These are phyloP conservation scores for Macrocentrus cingulum DNA, from an alignment of 1,140 invertebrate species.

Conservation along the genomic window DNA sequence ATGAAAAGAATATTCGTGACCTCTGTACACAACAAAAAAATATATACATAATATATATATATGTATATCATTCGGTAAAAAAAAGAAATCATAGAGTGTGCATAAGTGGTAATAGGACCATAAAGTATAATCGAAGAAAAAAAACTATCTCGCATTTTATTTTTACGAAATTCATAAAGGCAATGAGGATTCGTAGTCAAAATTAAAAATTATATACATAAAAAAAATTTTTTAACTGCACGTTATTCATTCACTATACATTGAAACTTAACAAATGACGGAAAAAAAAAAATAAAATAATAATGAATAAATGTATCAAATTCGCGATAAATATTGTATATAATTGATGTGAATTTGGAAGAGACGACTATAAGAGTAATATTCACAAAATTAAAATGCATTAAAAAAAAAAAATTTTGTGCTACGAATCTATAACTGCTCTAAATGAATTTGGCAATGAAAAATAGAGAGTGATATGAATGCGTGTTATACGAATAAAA, in stretches of 20 bases:
- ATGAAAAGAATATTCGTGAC: slow-evolving; percentile 38
- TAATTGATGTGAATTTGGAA: slow-evolving; percentile 8
- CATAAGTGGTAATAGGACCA: slow-evolving; percentile 37
- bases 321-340: slow-evolving; percentile 13
- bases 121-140: slow-evolving; percentile 26
- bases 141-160: slow-evolving; percentile 45
- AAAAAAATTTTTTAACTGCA: neutral
- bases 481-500: slow-evolving; percentile 48
- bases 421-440: slow-evolving; percentile 35
- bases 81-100: slow-evolving; percentile 32
- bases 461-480: slow-evolving; percentile 40
- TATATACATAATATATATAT: neutral
- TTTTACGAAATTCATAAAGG: slow-evolving; percentile 28
- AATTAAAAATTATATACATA: neutral
- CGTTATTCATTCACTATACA: no score
- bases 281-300: no score
- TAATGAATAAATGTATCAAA: no score
- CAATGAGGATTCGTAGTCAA: slow-evolving; percentile 11
- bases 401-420: slow-evolving; percentile 33
- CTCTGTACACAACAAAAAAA: slow-evolving; percentile 39
- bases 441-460: slow-evolving; percentile 31
- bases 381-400: no score
- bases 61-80: slow-evolving; percentile 2
- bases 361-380: no score
- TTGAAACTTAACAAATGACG: no score